Conservation (phyloP, 2,113 vertebrate species). For the Equus quagga region DNA sequence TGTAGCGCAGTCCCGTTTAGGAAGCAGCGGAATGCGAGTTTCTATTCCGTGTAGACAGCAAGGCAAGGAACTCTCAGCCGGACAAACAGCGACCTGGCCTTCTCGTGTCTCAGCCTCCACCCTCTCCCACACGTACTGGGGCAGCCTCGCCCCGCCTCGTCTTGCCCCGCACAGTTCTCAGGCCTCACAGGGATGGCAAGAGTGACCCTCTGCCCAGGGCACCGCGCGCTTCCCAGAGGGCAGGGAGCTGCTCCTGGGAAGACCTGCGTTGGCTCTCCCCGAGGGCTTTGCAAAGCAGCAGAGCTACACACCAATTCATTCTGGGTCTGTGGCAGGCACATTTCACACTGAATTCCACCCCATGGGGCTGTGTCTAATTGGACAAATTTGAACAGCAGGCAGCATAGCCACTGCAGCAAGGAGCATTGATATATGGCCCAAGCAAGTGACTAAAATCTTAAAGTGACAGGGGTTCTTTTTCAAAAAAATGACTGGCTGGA, state of each 20-base stretch:
- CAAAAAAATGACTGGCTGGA: constrained; percentile 27
- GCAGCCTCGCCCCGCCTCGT: constrained; percentile 85
- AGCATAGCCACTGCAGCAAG: constrained; percentile 87
- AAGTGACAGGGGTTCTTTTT: constrained; percentile 80
- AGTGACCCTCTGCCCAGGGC: constrained; percentile 84
- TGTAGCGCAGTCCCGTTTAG: rapidly evolving
- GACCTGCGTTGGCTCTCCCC: not conserved
- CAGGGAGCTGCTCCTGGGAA: constrained; percentile 66
- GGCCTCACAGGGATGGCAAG: constrained; percentile 76
- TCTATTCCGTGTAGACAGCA: not conserved
- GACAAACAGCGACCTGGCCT: not conserved
- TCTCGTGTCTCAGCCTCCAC: constrained; percentile 85
- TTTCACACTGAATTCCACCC: constrained; percentile 95
- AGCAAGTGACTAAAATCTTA: constrained; percentile 77
- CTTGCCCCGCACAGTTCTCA: not conserved
- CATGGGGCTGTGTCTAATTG: constrained; percentile 96
- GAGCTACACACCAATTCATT: constrained; percentile 89
- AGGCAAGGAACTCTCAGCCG: not conserved
- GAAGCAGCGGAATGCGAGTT: not conserved
- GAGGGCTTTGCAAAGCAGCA: constrained; percentile 82
- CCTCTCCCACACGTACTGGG: constrained; percentile 81
- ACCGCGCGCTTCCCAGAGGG: constrained; percentile 82
- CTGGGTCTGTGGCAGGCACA: constrained; percentile 90
- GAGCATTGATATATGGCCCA: constrained; percentile 92
- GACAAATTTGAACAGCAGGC: constrained; percentile 99